phyloP scores from a whole-genome alignment of 2,113 vertebrate genomes.

The Passer montanus region DNA sequence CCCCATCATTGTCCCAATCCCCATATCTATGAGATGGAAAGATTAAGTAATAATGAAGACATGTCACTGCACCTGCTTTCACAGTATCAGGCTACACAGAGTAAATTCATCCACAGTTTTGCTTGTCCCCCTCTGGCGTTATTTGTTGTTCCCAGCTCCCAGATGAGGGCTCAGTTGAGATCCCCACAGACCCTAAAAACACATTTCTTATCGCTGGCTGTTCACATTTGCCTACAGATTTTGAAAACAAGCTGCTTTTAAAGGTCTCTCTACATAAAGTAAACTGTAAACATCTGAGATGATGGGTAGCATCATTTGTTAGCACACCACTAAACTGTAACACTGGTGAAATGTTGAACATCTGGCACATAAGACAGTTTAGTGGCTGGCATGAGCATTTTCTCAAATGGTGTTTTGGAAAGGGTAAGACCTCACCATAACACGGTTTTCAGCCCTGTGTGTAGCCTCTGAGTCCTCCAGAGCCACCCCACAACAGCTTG shows the following conservation, averaged over 20 bases:
- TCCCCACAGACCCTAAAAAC: conserved; percentile 1
- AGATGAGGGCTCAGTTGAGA: not conserved
- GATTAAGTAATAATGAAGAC: conserved; percentile 65
- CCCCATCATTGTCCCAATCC: conserved; percentile 28
- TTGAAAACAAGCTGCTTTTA: conserved; percentile 22
- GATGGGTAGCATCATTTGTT: not conserved
- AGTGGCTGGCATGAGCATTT: fast-evolving
- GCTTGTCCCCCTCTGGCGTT: not conserved
- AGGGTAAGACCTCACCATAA: not conserved
- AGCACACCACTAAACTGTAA: not conserved
- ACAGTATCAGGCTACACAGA: not conserved
- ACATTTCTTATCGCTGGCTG: not conserved
- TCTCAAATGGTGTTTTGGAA: not conserved
- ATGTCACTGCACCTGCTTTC: conserved; percentile 59
- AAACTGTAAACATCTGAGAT: not conserved
- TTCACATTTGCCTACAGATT: not conserved
- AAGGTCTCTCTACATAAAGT: not conserved
- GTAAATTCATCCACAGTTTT: not conserved
- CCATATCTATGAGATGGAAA: conserved; percentile 23
- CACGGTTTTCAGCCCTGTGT: not conserved
- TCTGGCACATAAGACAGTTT: not conserved
- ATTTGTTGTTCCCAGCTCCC: not conserved
- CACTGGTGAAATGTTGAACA: not conserved
- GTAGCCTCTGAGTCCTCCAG: not conserved
- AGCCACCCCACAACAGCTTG: not conserved